Conservation (phyloP, 2,888 invertebrate genomes). For the Gasteruption jaculator region DNA sequence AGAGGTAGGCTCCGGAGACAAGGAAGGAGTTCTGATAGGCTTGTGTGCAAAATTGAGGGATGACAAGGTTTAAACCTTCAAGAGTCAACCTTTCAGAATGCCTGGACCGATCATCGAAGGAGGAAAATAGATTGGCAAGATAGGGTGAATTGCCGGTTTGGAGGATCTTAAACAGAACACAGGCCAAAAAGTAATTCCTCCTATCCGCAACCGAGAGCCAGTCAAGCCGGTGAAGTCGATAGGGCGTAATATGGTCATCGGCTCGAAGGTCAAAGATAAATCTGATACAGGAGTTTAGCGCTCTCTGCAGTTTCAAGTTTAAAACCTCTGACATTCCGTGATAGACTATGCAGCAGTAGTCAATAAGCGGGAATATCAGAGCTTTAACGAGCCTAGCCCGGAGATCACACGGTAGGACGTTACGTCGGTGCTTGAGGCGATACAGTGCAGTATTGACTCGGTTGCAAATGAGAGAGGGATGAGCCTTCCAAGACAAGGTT, state of each 20-base stretch:
- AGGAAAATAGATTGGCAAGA: no score
- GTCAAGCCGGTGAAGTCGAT: no score
- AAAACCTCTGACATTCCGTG: conserved; percentile 4
- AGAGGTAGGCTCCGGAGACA: no score
- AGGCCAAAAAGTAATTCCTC: no score
- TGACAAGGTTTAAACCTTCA: no score
- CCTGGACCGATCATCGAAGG: no score
- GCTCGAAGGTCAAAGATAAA: conserved; percentile 2
- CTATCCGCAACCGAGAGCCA: no score
- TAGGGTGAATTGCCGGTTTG: no score
- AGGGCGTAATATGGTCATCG: not conserved
- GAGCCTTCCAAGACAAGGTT: not conserved
- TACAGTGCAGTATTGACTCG: conserved; percentile 6
- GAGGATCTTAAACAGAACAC: no score
- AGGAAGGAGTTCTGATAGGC: no score
- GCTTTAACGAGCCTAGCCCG: not conserved
- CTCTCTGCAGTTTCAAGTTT: not conserved
- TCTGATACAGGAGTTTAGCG: conserved; percentile 1
- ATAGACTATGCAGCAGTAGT: conserved; percentile 12
- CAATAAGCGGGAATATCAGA: conserved; percentile 7
- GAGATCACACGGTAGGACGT: conserved; percentile 5
- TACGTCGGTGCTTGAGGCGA: conserved; percentile 9
- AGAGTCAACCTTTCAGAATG: no score
- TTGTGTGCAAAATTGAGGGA: no score
- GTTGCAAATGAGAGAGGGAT: conserved; percentile 11